A percentile compares a stretch with the other conserved stretches of the same genome.
Evolutionary conservation across 1,140 invertebrate species (phyloP).

Genomic region (Eueides isabella): DNA sequence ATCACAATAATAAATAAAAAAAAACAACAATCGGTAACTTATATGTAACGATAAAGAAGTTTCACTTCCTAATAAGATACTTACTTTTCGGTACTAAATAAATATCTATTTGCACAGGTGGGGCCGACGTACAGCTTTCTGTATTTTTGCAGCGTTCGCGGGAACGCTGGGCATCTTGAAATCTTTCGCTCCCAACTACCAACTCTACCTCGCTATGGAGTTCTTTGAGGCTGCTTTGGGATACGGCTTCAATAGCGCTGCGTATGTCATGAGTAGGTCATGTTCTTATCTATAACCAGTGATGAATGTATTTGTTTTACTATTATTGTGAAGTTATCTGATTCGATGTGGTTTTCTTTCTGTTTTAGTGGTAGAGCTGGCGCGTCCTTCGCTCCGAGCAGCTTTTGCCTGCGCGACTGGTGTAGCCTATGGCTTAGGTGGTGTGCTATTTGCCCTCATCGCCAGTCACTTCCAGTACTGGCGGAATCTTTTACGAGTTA

Average conservation of each 20-base stretch:
- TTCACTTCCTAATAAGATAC: too few relatives aligned
- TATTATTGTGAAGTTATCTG: too few relatives aligned
- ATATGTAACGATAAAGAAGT: too few relatives aligned
- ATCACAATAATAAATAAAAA: too few relatives aligned
- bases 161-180: constrained; percentile 79
- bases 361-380: constrained; percentile 64
- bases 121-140: constrained; percentile 81
- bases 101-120: constrained; percentile 58
- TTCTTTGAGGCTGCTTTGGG: constrained; percentile 81
- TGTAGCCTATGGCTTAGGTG: constrained; percentile 66
- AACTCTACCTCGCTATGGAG: constrained; percentile 81
- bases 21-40: too few relatives aligned
- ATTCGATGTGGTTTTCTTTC: too few relatives aligned
- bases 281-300: not conserved
- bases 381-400: constrained; percentile 61
- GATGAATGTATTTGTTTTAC: not conserved
- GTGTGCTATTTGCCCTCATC: constrained; percentile 58
- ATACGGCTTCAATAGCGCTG: constrained; percentile 83
- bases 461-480: constrained; percentile 56
- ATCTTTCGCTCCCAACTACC: constrained; percentile 82
- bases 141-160: constrained; percentile 63
- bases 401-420: constrained; percentile 67
- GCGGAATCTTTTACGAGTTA: constrained; percentile 54
- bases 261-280: constrained; percentile 83
- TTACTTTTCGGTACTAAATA: too few relatives aligned